Evolutionary conservation across 2,888 invertebrate genomes (phyloP).

Genomic region (Micropterix aruncella): DNA sequence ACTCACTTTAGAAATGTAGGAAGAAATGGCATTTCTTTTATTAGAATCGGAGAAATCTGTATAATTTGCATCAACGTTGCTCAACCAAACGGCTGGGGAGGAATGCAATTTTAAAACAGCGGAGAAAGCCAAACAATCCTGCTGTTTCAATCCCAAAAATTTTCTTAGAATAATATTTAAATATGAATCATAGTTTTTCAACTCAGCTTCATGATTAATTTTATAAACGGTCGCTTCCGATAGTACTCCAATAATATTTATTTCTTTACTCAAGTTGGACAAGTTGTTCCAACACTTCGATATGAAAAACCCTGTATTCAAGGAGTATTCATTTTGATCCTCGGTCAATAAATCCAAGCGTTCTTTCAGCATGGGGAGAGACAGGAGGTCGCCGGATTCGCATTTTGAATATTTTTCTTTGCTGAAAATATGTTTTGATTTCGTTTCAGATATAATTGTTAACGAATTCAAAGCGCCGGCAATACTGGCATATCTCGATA

Average conservation of each 20-base stretch:
- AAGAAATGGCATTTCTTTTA: conserved; percentile 8
- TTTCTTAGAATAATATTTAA: conserved; percentile 8
- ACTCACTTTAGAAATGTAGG: conserved; percentile 9
- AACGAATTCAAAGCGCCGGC: neutral
- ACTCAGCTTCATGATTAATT: neutral
- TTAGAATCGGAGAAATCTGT: conserved; percentile 5
- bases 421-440: neutral
- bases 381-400: neutral
- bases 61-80: conserved; percentile 3
- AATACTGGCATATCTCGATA: neutral
- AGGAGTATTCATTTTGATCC: neutral
- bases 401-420: neutral
- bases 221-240: neutral
- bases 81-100: conserved; percentile 8
- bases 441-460: neutral
- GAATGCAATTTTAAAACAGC: conserved; percentile 9
- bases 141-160: conserved; percentile 7
- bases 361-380: neutral
- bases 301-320: neutral
- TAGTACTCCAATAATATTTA: neutral
- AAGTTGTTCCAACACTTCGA: neutral
- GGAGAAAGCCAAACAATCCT: conserved; percentile 10
- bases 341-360: neutral
- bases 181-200: neutral
- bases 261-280: neutral